Evolutionary conservation across 2,113 vertebrate species (phyloP), one percentile per base, ranked within the genome.

Genomic region (Spea bombifrons): DNA sequence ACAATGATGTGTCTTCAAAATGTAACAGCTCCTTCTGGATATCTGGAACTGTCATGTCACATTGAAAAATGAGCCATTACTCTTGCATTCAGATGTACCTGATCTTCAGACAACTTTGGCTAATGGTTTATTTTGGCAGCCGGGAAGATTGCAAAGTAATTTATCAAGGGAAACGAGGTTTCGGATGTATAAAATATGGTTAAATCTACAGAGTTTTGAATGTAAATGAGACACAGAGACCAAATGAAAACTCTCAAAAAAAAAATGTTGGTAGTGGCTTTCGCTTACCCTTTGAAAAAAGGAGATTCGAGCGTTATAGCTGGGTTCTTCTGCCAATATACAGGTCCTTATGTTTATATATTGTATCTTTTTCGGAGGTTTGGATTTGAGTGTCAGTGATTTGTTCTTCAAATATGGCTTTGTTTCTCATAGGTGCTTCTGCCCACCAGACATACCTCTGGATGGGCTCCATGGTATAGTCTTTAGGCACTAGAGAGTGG

Each of bases 31-130:
- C n/a, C 68, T 52, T 47, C 65, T 44, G 8, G 7, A 45, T 50
- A 61, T 74, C 70, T n/a, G 4, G 16, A 45, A 30, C 71, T 80
- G 78, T 73, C 71, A 67, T 57, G 64, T 80, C 78, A 59, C 10
- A n/a, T 57, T 80, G 78, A 80, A 59, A 74, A 67, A 80, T 74
- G 78, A 64, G 50, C 64, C 66, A 80, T 80, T 67, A 67, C 57
- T 80, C 46, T 52, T 46, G 57, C 78, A 74, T 80, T 80, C 69
- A 61, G 10, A 80, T 80, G 64, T 48, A 57, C 64, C 71, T 74
- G 78, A 80, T 80, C 78, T 74, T 80, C 71, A 80, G 74, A 80
- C 78, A 80, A 68, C 78, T 74, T 80, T 80, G 52, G 71, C 74
- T 80, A 80, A 80, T 80, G 78, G 78, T 43, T 71, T 74, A 73